phyloP scores from a whole-genome alignment of 2,888 invertebrate species.

The Mongoloraphidia duomilia region DNA sequence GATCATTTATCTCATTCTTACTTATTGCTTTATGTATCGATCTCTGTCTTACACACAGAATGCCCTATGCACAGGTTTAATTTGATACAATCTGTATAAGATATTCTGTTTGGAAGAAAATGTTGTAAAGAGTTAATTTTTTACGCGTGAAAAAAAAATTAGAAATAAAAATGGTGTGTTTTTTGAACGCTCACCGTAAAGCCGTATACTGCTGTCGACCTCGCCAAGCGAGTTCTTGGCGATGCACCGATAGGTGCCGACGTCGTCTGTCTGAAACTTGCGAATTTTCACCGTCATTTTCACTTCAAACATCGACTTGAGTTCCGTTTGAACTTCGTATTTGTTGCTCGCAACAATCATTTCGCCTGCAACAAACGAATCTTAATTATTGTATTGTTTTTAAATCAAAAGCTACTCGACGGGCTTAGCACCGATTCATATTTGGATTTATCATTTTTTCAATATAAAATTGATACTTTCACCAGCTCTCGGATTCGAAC shows the following conservation, averaged over 20 bases:
- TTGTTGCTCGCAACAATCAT: constrained; percentile 74
- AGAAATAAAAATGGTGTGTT: background rate
- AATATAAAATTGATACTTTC: too few species aligned
- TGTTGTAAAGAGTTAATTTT: background rate
- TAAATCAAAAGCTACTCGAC: too few species aligned
- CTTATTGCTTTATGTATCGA: too few species aligned
- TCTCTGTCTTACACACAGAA: too few species aligned
- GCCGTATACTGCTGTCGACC: constrained; percentile 71
- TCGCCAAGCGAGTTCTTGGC: constrained; percentile 80
- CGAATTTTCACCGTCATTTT: constrained; percentile 68
- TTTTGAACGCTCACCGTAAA: constrained; percentile 56
- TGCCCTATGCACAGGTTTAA: too few species aligned
- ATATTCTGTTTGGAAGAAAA: too few species aligned
- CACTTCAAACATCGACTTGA: constrained; percentile 64
- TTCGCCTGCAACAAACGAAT: constrained; percentile 40
- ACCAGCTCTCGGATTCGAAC: too few species aligned
- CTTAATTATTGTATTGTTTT: background rate
- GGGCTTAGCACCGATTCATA: too few species aligned
- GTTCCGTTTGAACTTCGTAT: constrained; percentile 58
- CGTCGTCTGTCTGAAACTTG: constrained; percentile 55
- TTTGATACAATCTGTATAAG: too few species aligned
- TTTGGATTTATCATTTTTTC: too few species aligned
- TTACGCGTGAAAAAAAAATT: background rate
- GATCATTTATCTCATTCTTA: too few species aligned
- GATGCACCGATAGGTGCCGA: constrained; percentile 72